Percentiles rank a stretch among this genome's conserved stretches.
Evolutionary conservation across 2,888 invertebrate genomes (phyloP).

Genomic region (Nephrotoma guestfalica): DNA sequence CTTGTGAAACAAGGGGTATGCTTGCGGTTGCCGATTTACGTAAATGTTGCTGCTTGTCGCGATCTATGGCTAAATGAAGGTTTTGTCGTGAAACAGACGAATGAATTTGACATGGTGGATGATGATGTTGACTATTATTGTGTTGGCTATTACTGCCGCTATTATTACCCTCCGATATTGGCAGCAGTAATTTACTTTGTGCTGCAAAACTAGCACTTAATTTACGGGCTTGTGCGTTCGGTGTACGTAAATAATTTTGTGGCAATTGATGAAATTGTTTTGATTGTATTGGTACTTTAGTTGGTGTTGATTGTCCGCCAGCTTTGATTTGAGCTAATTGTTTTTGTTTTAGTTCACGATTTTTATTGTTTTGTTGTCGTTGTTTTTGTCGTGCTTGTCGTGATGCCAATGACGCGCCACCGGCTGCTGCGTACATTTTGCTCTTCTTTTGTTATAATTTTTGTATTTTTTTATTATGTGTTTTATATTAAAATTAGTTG

Average conservation of each 20-base stretch:
- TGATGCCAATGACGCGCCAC: constrained; percentile 75
- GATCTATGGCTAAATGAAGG: constrained; percentile 14
- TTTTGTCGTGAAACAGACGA: constrained; percentile 12
- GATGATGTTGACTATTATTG: background rate
- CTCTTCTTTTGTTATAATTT: background rate
- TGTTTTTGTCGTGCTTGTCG: constrained; percentile 57
- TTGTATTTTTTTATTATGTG: background rate
- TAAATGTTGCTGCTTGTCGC: constrained; percentile 23
- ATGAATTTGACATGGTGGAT: constrained; percentile 12
- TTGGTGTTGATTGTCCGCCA: constrained; percentile 24
- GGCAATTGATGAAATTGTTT: constrained; percentile 43
- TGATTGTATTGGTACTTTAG: constrained; percentile 25
- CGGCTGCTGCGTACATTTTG: constrained; percentile 76
- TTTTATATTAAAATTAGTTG: background rate
- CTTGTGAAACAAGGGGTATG: constrained; percentile 29
- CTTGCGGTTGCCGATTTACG: constrained; percentile 32
- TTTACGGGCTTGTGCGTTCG: constrained; percentile 26
- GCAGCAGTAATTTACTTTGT: constrained; percentile 31
- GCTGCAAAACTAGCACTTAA: constrained; percentile 26
- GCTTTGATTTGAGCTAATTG: constrained; percentile 32
- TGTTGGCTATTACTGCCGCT: background rate
- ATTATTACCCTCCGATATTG: constrained; percentile 30
- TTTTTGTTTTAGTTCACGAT: constrained; percentile 32
- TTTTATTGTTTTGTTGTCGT: constrained; percentile 36
- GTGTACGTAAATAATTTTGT: constrained; percentile 32